Base-by-base conservation (phyloP, 1,140 invertebrate genomes). In the Drosophila parabipectinata region DNA sequence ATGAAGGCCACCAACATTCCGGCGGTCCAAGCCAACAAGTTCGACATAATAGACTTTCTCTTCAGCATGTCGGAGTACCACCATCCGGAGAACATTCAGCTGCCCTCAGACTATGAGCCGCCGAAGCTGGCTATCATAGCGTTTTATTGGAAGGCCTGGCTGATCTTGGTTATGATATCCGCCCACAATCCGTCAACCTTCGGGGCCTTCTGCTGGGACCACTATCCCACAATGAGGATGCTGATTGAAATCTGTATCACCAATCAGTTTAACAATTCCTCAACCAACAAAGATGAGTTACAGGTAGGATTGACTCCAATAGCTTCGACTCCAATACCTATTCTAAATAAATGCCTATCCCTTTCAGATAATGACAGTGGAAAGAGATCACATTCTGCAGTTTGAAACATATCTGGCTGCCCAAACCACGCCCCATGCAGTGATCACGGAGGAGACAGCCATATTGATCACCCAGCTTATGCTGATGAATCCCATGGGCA, bases 191-290 rank as follows among this genome's bases (percentile, higher is more conserved):
- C 98, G 0, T 92, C 93, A 0, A 95, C 95, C 12, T 97, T 99
- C 93, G 98, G 98, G 2, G 94, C 94, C 67, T 93, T 95, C 50
- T 97, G 95, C 24, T 99, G 98, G 96, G 95, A 96, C 79, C 95
- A 95, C 68, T 99, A 98, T 93, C 97, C 98, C n/a, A 99, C 96
- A 50, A 93, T 99, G 52, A 94, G 97, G 77, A 95, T 95, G 64
- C 93, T 99, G 44, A 99, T 99, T 94, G 98, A 99, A 93, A 98
- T 98, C 96, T 98, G 97, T 81, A 99, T 99, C 80, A 99, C 98
- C 6, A 98, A 97, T 59, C 91, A 92, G 56, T 92, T 92, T 50
- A 71, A 79, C 24, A 90, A 67, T n/a, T 56, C 55, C 1, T 21
- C 62, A 4, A 52, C 78, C 8, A 61, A 77, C 34, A 92, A 92